A percentile compares a stretch with the other conserved stretches of the same genome.
Evolutionary conservation across 2,888 invertebrate genomes (phyloP).

Genomic region (Lottia gigantea): DNA sequence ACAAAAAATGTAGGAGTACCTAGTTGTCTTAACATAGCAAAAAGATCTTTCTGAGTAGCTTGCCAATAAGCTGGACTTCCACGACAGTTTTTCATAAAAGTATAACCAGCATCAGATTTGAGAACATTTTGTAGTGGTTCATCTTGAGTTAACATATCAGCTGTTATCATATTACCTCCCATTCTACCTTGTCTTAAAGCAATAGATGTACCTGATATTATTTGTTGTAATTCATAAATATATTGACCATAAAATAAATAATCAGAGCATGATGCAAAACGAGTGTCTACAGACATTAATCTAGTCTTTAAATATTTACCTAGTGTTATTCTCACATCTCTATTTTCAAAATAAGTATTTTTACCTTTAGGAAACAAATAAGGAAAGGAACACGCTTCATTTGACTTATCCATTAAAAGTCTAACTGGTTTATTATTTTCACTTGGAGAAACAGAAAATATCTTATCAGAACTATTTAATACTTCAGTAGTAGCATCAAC

Average conservation of each 20-base stretch:
- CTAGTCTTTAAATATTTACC: conserved; percentile 22
- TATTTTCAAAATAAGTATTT: conserved; percentile 13
- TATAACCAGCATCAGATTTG: too few species aligned
- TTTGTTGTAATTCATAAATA: conserved; percentile 24
- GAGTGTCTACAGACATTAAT: conserved; percentile 19
- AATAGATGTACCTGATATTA: too few species aligned
- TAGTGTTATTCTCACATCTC: conserved; percentile 12
- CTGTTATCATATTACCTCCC: too few species aligned
- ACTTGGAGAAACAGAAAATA: conserved; percentile 25
- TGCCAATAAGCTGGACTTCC: too few species aligned
- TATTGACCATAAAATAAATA: conserved; percentile 29
- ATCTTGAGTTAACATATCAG: too few species aligned
- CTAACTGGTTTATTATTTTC: conserved; percentile 10
- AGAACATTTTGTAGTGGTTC: too few species aligned
- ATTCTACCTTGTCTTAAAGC: too few species aligned
- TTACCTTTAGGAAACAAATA: conserved; percentile 21
- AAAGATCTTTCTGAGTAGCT: too few species aligned
- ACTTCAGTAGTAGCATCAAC: conserved; percentile 23
- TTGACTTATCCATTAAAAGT: conserved; percentile 17
- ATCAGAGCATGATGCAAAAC: conserved; percentile 23
- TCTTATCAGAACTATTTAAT: conserved; percentile 20
- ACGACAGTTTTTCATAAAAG: too few species aligned
- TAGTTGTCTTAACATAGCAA: too few species aligned
- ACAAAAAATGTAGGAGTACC: too few species aligned
- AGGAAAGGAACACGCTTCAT: conserved; percentile 27